Conservation (phyloP, 2,113 vertebrate species). For the Alethe diademata region DNA sequence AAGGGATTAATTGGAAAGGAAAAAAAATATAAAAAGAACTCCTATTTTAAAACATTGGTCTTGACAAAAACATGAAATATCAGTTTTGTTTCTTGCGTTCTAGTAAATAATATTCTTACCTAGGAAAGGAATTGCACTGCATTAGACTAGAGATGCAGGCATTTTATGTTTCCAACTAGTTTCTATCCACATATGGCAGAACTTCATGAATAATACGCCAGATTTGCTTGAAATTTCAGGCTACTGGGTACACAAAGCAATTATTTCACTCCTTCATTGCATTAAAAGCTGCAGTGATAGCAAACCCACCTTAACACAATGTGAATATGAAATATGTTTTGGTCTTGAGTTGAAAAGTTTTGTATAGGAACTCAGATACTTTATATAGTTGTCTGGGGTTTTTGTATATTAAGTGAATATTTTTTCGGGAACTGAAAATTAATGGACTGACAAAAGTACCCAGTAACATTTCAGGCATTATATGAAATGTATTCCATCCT, state of each 20-base stretch:
- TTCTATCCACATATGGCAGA: neutral
- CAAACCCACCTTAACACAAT: neutral
- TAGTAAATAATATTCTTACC: neutral
- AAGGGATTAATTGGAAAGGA: neutral
- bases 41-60: neutral
- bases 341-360: neutral
- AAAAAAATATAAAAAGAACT: neutral
- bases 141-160: neutral
- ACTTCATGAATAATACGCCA: neutral
- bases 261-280: neutral
- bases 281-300: neutral
- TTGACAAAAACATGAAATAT: neutral
- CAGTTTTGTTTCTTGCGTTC: neutral
- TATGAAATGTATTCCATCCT: neutral
- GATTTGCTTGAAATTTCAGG: neutral
- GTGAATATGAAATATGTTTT: neutral
- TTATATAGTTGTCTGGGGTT: neutral
- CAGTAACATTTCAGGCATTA: neutral
- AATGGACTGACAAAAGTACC: neutral
- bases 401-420: neutral
- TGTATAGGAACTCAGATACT: neutral
- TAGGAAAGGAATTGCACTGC: neutral
- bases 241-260: neutral
- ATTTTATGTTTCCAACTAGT: neutral
- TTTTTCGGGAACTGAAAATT: neutral